Evolutionary conservation across 1,140 invertebrate genomes (phyloP).

Genomic region (Lanistes nyassanus): DNA sequence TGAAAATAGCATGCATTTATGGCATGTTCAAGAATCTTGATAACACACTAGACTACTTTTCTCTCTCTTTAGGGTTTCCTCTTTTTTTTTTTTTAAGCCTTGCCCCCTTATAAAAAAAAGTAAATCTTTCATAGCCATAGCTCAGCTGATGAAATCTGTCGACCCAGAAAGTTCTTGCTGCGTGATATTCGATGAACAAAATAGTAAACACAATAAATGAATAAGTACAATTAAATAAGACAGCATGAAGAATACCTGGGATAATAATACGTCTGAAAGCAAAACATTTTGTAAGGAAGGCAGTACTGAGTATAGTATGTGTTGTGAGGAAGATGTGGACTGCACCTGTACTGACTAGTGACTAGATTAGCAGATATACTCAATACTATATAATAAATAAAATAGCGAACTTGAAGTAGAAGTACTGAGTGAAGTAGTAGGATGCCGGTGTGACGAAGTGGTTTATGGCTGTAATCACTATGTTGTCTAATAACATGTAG

Average conservation of each 20-base stretch:
- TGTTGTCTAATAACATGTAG: too few relatives aligned
- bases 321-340: not conserved
- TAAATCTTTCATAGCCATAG: not conserved
- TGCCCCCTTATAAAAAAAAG: not conserved
- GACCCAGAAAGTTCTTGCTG: not conserved
- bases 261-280: not conserved
- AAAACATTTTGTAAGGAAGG: not conserved
- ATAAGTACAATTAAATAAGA: not conserved
- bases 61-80: too few relatives aligned
- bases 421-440: slow-evolving; percentile 2
- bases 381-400: not conserved
- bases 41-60: not conserved
- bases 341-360: not conserved
- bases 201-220: not conserved
- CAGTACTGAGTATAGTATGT: not conserved
- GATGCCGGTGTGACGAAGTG: too few relatives aligned
- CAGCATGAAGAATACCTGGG: not conserved
- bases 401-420: not conserved
- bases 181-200: too few relatives aligned
- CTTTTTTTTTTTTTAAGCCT: not conserved
- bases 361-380: not conserved
- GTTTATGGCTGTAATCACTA: too few relatives aligned
- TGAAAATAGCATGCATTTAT: not conserved
- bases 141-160: not conserved
- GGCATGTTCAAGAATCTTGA: too few relatives aligned